Percentiles rank a stretch among this genome's conserved stretches.
phyloP scores from a whole-genome alignment of 2,113 vertebrate genomes.

The Turdus rufiventris region DNA sequence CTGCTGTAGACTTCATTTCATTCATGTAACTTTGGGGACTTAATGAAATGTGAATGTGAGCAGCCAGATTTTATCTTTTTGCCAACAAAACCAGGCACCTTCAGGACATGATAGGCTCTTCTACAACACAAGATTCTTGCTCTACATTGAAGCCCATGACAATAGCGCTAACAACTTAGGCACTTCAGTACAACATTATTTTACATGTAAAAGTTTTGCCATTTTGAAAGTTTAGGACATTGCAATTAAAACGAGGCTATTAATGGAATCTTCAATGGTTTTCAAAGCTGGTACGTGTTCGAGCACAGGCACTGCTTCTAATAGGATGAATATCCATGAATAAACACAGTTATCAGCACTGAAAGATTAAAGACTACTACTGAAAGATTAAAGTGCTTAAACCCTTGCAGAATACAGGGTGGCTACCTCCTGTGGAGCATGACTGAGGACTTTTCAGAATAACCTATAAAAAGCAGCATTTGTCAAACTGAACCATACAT shows the following conservation, averaged over 20 bases:
- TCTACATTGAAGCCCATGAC: not conserved
- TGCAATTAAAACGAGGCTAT: not conserved
- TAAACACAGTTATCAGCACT: not conserved
- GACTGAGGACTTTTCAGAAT: not conserved
- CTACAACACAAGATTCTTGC: not conserved
- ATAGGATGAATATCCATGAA: not conserved
- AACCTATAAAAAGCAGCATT: not conserved
- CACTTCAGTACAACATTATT: not conserved
- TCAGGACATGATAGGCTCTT: not conserved
- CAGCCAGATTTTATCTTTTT: not conserved
- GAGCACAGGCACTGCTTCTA: not conserved
- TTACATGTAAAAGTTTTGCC: not conserved
- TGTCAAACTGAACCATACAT: not conserved
- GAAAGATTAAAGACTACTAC: not conserved
- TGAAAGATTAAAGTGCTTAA: not conserved
- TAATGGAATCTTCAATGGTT: not conserved
- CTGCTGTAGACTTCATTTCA: not conserved
- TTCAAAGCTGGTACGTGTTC: not conserved
- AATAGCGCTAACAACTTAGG: not conserved
- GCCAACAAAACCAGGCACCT: not conserved
- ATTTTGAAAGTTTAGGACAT: not conserved
- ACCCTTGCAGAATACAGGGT: not conserved
- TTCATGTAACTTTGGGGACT: fast-evolving
- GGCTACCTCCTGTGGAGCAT: not conserved
- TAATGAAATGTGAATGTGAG: not conserved